A percentile compares a stretch with the other conserved stretches of the same genome.
Evolutionary conservation across 1,140 invertebrate genomes (phyloP).

Genomic region (Andricus grossulariae): DNA sequence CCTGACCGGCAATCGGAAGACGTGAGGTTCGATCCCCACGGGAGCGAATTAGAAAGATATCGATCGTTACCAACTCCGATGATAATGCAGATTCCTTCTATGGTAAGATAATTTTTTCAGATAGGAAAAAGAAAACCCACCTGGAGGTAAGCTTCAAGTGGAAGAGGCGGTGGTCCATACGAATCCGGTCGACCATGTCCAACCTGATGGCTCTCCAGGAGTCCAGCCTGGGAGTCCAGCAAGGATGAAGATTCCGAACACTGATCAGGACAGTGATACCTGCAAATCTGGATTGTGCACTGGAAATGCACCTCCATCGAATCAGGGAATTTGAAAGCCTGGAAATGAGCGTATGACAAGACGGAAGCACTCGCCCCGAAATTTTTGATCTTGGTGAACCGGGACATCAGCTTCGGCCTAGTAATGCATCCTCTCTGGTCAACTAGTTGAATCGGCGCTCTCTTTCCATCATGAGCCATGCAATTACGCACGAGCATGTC

Average conservation of each 20-base stretch:
- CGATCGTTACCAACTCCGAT: too few species aligned
- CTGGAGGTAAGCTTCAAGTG: constrained; percentile 81
- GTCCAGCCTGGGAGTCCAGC: constrained; percentile 70
- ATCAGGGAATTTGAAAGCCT: constrained; percentile 97
- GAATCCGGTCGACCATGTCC: constrained; percentile 76
- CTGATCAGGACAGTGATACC: constrained; percentile 94
- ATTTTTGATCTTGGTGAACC: constrained; percentile 96
- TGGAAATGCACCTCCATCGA: constrained; percentile 98
- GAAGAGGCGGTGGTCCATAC: constrained; percentile 80
- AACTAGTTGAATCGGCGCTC: constrained; percentile 95
- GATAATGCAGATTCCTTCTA: too few species aligned
- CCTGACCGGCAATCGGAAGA: too few species aligned
- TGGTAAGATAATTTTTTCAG: too few species aligned
- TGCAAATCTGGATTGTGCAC: constrained; percentile 95
- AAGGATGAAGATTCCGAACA: constrained; percentile 80
- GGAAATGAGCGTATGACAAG: constrained; percentile 94
- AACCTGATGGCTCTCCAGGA: constrained; percentile 75
- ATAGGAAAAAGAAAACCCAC: constrained; percentile 44
- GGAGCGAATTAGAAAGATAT: too few species aligned
- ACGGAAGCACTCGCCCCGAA: constrained; percentile 95
- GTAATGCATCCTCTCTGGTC: constrained; percentile 95
- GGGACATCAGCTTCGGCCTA: constrained; percentile 93
- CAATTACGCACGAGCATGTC: constrained; percentile 97
- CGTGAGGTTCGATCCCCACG: too few species aligned
- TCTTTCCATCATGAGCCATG: constrained; percentile 94